A percentile compares a stretch with the other conserved stretches of the same genome.
phyloP scores from a whole-genome alignment of 2,113 vertebrate species.

The Hyaena hyaena region DNA sequence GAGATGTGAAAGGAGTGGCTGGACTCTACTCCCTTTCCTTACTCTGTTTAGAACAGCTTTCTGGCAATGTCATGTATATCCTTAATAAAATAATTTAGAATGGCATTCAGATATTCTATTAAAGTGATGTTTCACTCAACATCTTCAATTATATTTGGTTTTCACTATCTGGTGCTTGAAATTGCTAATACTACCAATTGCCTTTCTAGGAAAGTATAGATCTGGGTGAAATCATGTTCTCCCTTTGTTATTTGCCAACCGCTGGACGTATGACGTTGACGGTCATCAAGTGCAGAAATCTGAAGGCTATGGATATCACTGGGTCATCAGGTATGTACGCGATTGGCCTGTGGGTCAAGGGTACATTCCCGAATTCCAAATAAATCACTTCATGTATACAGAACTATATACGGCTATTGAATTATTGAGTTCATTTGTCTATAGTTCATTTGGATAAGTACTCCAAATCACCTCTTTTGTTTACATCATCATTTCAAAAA shows the following conservation, averaged over 20 bases:
- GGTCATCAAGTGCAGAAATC: constrained; percentile 98
- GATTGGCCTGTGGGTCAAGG: neutral
- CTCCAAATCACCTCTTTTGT: neutral
- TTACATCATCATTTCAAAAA: neutral
- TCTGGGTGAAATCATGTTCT: constrained; percentile 99
- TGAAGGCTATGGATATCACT: constrained; percentile 99
- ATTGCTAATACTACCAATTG: constrained; percentile 33
- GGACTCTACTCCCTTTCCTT: neutral
- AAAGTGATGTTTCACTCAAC: neutral
- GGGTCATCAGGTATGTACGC: constrained; percentile 93
- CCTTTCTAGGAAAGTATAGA: constrained; percentile 95
- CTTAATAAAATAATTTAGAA: constrained; percentile 13
- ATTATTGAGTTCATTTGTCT: neutral
- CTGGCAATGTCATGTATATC: neutral
- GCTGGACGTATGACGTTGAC: constrained; percentile 98
- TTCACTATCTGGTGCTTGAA: constrained; percentile 13
- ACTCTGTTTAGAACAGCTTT: neutral
- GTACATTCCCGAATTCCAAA: neutral
- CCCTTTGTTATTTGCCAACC: constrained; percentile 98
- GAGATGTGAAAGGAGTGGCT: neutral
- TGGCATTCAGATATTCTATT: neutral
- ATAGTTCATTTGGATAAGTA: neutral
- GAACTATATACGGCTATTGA: neutral
- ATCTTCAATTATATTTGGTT: neutral
- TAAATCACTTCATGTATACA: neutral